Conservation (phyloP, 1,140 invertebrate species). For the Drosophila orena region DNA sequence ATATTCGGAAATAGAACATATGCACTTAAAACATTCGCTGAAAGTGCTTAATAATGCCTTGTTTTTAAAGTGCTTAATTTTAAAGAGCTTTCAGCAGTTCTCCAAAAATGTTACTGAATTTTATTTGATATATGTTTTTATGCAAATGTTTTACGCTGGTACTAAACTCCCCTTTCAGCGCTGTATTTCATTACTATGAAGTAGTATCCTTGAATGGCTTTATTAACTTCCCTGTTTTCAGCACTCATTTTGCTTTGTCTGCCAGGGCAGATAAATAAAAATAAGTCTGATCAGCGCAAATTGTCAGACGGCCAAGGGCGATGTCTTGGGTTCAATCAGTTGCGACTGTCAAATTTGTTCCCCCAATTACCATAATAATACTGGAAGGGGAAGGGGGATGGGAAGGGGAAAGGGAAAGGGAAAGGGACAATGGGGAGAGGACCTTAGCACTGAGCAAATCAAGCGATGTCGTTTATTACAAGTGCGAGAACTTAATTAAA, state of each 20-base stretch:
- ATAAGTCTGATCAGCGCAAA: conserved; percentile 53
- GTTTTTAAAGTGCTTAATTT: too few species aligned
- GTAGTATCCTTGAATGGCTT: neutral
- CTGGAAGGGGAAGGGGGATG: neutral
- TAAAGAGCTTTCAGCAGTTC: too few species aligned
- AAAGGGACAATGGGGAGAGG: neutral
- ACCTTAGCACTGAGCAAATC: conserved; percentile 61
- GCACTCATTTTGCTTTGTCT: neutral
- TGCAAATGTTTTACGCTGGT: too few species aligned
- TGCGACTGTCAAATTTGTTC: conserved; percentile 69
- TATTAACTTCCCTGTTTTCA: conserved; percentile 3
- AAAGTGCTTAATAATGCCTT: too few species aligned
- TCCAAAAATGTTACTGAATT: too few species aligned
- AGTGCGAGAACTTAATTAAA: conserved; percentile 83
- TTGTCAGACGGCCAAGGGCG: conserved; percentile 47
- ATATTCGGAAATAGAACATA: too few species aligned
- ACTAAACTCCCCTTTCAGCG: neutral
- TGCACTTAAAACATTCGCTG: too few species aligned
- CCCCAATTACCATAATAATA: conserved; percentile 79
- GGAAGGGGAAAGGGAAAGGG: neutral
- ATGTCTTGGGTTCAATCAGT: conserved; percentile 49
- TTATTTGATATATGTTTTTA: too few species aligned
- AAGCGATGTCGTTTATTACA: conserved; percentile 79
- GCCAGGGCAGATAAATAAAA: conserved; percentile 34
- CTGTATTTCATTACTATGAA: neutral